phyloP scores from a whole-genome alignment of 2,797 vertebrate species.

The Triplophysa bombifrons region DNA sequence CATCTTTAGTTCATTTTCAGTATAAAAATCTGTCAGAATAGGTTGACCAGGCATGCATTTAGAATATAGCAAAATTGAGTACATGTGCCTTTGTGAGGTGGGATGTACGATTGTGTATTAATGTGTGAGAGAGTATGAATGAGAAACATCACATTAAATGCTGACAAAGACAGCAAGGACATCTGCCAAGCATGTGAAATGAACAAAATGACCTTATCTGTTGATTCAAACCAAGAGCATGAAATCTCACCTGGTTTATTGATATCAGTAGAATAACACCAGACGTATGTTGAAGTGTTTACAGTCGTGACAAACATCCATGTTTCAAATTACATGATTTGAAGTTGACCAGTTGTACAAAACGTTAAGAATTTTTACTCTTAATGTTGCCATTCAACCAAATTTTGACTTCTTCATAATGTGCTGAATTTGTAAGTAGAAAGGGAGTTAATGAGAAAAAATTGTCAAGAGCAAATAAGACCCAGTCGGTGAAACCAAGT shows the following conservation, averaged over 20 bases:
- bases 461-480: background rate
- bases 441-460: background rate
- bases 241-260: background rate
- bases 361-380: background rate
- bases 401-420: too few relatives aligned
- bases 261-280: background rate
- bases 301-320: background rate
- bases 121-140: background rate
- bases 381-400: too few relatives aligned
- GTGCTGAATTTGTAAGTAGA: background rate
- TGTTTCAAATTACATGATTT: background rate
- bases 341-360: background rate
- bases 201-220: background rate
- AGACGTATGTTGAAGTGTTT: background rate
- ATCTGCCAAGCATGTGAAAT: background rate
- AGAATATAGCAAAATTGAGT: background rate
- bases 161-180: background rate
- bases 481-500: too few relatives aligned
- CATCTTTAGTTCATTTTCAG: background rate
- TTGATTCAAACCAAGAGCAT: background rate
- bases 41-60: background rate
- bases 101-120: constrained; percentile 2
- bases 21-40: background rate
- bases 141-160: constrained; percentile 2
- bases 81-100: background rate